A percentile compares a stretch with the other conserved stretches of the same genome.
phyloP scores from a whole-genome alignment of 2,113 vertebrate genomes.

The Phaethon lepturus region DNA sequence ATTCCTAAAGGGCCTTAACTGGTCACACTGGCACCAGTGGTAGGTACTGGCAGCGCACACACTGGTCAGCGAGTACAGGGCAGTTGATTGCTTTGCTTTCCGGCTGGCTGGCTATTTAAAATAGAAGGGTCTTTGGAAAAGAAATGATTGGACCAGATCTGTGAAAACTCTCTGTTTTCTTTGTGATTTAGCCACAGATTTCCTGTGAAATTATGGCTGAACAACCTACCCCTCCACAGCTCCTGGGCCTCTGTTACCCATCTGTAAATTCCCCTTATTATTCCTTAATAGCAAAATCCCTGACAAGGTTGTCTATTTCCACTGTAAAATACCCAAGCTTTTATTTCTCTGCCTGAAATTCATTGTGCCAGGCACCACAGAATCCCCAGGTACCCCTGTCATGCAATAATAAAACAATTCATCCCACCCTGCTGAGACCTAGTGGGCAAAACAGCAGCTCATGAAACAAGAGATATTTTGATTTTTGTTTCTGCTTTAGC shows the following conservation, averaged over 20 bases:
- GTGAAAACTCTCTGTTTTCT: background rate
- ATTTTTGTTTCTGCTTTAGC: background rate
- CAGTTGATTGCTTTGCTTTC: background rate
- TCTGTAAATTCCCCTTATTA: background rate
- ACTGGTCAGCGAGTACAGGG: background rate
- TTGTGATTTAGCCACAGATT: background rate
- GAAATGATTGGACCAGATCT: background rate
- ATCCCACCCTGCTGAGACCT: background rate
- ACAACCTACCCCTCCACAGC: background rate
- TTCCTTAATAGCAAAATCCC: background rate
- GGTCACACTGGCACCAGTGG: background rate
- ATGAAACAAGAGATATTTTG: background rate
- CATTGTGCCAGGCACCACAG: background rate
- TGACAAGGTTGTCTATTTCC: background rate
- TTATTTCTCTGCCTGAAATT: background rate
- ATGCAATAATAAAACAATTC: background rate
- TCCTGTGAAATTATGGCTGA: background rate
- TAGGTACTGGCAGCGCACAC: background rate
- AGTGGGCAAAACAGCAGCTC: background rate
- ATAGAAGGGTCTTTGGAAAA: background rate
- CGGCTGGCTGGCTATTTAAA: background rate
- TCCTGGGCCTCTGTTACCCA: background rate
- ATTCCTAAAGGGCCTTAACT: conserved; percentile 6
- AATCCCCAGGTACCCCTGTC: background rate
- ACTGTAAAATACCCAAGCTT: background rate